phyloP scores from a whole-genome alignment of 2,113 vertebrate species.

The Lycaon pictus region DNA sequence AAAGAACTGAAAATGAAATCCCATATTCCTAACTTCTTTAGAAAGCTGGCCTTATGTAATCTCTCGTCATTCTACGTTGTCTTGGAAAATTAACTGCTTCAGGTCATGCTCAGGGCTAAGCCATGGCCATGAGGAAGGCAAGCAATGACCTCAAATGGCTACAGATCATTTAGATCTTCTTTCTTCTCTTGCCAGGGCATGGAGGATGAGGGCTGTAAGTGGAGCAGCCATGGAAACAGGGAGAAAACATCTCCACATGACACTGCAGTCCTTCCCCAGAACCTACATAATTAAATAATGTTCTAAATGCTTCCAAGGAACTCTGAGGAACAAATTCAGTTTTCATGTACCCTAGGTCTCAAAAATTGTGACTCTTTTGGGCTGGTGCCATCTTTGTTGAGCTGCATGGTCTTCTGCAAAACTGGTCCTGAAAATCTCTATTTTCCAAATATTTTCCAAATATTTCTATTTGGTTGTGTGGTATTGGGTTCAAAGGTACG shows the following conservation, averaged over 20 bases:
- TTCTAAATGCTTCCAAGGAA: not conserved
- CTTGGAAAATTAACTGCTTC: not conserved
- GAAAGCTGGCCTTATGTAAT: not conserved
- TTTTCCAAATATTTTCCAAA: not conserved
- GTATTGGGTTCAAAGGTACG: not conserved
- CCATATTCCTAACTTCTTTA: not conserved
- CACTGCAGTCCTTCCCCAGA: not conserved
- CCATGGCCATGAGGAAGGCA: not conserved
- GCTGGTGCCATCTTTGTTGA: not conserved
- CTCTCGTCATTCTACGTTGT: not conserved
- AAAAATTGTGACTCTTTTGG: not conserved
- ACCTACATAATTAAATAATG: not conserved
- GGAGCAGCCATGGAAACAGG: not conserved
- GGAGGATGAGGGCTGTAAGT: not conserved
- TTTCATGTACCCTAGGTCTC: not conserved
- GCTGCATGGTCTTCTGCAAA: not conserved
- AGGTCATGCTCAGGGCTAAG: not conserved
- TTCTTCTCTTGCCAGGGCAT: not conserved
- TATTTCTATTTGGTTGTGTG: not conserved
- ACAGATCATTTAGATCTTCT: not conserved
- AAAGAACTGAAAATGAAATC: not conserved
- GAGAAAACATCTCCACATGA: rapidly evolving
- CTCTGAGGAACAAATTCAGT: rapidly evolving
- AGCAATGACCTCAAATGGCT: too few relatives aligned
- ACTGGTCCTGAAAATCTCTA: not conserved